Base-by-base conservation (phyloP, 2,113 vertebrate genomes). In the Ornithorhynchus anatinus region DNA sequence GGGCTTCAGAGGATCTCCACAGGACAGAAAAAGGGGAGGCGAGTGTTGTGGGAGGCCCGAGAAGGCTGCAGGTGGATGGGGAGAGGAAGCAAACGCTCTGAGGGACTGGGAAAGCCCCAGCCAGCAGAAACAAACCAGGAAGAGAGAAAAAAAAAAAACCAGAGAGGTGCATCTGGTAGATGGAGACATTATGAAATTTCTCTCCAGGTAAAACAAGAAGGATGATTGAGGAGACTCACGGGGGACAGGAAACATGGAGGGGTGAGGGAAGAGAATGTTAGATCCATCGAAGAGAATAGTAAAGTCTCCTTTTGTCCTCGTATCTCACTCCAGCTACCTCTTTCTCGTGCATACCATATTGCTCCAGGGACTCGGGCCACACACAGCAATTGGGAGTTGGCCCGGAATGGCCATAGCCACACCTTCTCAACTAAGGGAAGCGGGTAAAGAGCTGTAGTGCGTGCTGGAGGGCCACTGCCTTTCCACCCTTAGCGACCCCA, bases 301-400 rank as follows among this genome's bases (percentile, higher is more conserved):
- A 59, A 48, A 31, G 44, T 17, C 36, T 58, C 56, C 61, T 42
- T 2, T 1, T 8, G 68, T 53, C 56, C 25, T 57, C 16, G 1
- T 7, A 59, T 75, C 62, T 51, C 16, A 52, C 59, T 73, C 7
- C 38, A 25, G 57, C 69, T 64, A 45, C 80, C 57, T 51, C 59
- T 79, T 69, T 54, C n/a, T n/a, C n/a, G n/a, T n/a, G n/a, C n/a
- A n/a, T n/a, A n/a, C n/a, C n/a, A n/a, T n/a, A n/a, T n/a, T n/a
- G n/a, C n/a, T n/a, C 17, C 19, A 17, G 45, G 48, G 51, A 16
- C 4, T 0, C 5, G 3, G 42, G 23, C 39, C 0, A n/a, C 47
- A 23, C 2, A 0, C 45, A 60, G 66, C 48, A 4, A 16, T 67
- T 56, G 37, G 70, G 48, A 72, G 43, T 50, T 68, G 50, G 7